Evolutionary conservation across 2,113 vertebrate genomes (phyloP).

Genomic region (Platichthys stellatus): DNA sequence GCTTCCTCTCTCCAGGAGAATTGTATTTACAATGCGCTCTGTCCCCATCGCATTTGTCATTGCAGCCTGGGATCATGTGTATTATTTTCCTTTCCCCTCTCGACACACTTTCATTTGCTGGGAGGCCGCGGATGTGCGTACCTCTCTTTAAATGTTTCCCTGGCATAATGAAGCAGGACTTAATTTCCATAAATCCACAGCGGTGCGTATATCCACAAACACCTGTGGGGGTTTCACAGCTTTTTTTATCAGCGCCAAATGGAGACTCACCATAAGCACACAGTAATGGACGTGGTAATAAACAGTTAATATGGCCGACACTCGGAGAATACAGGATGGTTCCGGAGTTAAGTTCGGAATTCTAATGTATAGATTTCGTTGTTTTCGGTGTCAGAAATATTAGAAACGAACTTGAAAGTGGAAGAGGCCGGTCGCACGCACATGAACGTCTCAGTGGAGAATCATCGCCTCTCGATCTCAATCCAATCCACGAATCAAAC

Average conservation of each 20-base stretch:
- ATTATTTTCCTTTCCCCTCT: conserved; percentile 60
- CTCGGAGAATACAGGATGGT: not conserved
- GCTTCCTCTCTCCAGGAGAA: conserved; percentile 51
- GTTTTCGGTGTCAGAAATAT: not conserved
- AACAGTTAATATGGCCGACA: not conserved
- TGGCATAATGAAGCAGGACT: conserved; percentile 52
- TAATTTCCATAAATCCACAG: conserved; percentile 68
- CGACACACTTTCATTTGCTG: conserved; percentile 66
- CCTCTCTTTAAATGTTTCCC: conserved; percentile 61
- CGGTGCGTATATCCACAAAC: conserved; percentile 32
- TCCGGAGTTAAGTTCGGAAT: not conserved
- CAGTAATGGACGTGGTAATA: conserved; percentile 16
- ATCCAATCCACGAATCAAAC: too few species aligned
- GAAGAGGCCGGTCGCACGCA: too few species aligned
- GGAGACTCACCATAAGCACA: conserved; percentile 1
- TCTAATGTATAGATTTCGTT: not conserved
- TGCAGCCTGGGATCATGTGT: conserved; percentile 62
- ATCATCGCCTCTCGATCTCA: too few species aligned
- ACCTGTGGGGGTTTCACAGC: not conserved
- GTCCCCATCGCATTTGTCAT: conserved; percentile 70
- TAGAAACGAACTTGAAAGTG: not conserved
- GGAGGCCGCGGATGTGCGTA: conserved; percentile 46
- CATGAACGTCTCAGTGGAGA: too few species aligned
- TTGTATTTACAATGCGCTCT: conserved; percentile 69
- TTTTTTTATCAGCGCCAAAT: not conserved